phyloP scores from a whole-genome alignment of 1,140 invertebrate genomes.

The Drosophila murphyi region DNA sequence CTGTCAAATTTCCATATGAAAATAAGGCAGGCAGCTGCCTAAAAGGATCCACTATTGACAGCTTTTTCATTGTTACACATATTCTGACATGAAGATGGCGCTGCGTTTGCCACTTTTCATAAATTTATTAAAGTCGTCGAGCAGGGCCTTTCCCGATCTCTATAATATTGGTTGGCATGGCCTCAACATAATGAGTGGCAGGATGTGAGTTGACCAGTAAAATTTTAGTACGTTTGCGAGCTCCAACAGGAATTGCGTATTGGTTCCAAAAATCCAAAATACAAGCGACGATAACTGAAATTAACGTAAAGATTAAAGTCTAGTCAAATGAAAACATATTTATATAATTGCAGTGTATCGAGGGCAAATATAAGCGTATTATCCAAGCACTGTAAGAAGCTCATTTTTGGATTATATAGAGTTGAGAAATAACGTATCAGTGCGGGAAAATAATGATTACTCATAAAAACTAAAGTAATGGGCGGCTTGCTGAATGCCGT shows the following conservation, averaged over 20 bases:
- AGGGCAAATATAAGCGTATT: slow-evolving; percentile 54
- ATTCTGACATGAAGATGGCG: slow-evolving; percentile 13
- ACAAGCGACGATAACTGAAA: slow-evolving; percentile 23
- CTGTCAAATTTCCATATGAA: slow-evolving; percentile 80
- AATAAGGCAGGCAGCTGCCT: slow-evolving; percentile 17
- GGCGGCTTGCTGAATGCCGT: slow-evolving; percentile 45
- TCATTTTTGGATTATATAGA: slow-evolving; percentile 47
- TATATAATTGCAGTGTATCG: slow-evolving; percentile 35
- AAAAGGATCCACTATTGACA: slow-evolving; percentile 54
- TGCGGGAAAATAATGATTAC: slow-evolving; percentile 30
- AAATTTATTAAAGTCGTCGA: slow-evolving; percentile 24
- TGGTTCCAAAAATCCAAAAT: slow-evolving; percentile 6
- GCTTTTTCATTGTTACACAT: slow-evolving; percentile 11
- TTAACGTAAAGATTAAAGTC: neutral
- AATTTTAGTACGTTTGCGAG: slow-evolving; percentile 32
- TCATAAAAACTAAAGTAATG: slow-evolving; percentile 19
- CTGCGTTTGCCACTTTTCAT: slow-evolving; percentile 25
- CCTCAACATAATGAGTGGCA: slow-evolving; percentile 76
- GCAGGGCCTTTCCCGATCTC: slow-evolving; percentile 67
- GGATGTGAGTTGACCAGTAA: slow-evolving; percentile 84
- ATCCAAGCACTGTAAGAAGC: slow-evolving; percentile 51
- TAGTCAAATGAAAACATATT: neutral
- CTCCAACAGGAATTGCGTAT: slow-evolving; percentile 24
- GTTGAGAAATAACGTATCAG: slow-evolving; percentile 32
- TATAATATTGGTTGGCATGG: slow-evolving; percentile 85